These are phyloP conservation scores for Pterocles burchelli DNA, from an alignment of 2,113 vertebrate genomes.

Conservation along the genomic window DNA sequence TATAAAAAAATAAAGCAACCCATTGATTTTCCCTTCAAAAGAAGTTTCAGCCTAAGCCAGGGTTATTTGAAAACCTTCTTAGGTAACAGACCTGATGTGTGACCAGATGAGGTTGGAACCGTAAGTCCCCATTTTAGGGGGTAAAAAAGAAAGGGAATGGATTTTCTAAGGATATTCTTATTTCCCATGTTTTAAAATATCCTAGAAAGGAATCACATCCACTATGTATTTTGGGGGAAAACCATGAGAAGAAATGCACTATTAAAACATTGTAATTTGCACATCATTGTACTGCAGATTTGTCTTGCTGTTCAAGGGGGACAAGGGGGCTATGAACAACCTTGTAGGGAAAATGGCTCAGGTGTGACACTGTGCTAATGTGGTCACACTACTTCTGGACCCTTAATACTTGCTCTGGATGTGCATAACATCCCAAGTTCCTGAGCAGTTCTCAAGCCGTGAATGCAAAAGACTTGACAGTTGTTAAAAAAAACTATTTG, in stretches of 20 bases:
- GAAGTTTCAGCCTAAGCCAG: conserved; percentile 40
- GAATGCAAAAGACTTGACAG: background rate
- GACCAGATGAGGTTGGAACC: conserved; percentile 55
- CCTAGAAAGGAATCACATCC: background rate
- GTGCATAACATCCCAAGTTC: background rate
- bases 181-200: conserved; percentile 15
- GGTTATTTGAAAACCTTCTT: conserved; percentile 68
- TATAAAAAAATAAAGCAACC: conserved; percentile 56
- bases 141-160: conserved; percentile 13
- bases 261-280: background rate
- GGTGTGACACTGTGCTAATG: background rate
- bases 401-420: background rate
- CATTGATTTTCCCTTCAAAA: conserved; percentile 69
- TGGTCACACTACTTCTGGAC: background rate
- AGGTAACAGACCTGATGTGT: conserved; percentile 34
- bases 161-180: background rate
- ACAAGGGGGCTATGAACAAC: background rate
- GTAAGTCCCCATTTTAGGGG: conserved; percentile 39
- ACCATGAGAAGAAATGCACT: background rate
- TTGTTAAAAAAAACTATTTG: background rate
- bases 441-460: background rate
- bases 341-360: background rate
- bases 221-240: background rate
- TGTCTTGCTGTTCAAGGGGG: background rate
- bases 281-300: background rate